Percentiles rank a stretch among this genome's conserved stretches.
These are phyloP conservation scores for Poecilobothrus nobilitatus DNA, from an alignment of 2,888 invertebrate species.

Conservation along the genomic window DNA sequence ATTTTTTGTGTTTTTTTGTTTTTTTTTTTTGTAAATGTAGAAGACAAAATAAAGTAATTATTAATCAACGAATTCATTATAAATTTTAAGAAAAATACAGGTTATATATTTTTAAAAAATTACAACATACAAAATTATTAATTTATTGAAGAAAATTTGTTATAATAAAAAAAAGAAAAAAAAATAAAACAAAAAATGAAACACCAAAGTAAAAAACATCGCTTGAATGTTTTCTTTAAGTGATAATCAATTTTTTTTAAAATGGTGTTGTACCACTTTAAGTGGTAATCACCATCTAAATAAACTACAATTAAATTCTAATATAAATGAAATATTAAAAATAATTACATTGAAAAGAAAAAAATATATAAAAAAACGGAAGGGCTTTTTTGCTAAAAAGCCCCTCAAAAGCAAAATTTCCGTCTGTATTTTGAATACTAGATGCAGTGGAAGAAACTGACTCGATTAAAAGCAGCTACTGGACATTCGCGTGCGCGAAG, in stretches of 20 bases:
- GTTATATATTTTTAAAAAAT: too few species aligned
- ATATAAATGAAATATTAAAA: neutral
- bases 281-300: neutral
- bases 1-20: too few species aligned
- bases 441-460: conserved; percentile 79
- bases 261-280: conserved; percentile 3
- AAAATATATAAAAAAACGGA: neutral
- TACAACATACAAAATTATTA: too few species aligned
- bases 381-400: neutral
- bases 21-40: too few species aligned
- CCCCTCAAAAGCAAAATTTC: conserved; percentile 13
- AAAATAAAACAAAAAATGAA: neutral
- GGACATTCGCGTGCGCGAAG: conserved; percentile 70
- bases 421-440: conserved; percentile 21
- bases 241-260: neutral
- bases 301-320: neutral
- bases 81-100: too few species aligned
- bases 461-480: conserved; percentile 67
- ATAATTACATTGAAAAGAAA: neutral
- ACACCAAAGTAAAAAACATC: neutral
- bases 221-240: neutral
- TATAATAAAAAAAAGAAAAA: neutral
- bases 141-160: too few species aligned
- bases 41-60: neutral
- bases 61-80: neutral